Conservation (phyloP, 2,888 invertebrate genomes). For the Patella caerulea region DNA sequence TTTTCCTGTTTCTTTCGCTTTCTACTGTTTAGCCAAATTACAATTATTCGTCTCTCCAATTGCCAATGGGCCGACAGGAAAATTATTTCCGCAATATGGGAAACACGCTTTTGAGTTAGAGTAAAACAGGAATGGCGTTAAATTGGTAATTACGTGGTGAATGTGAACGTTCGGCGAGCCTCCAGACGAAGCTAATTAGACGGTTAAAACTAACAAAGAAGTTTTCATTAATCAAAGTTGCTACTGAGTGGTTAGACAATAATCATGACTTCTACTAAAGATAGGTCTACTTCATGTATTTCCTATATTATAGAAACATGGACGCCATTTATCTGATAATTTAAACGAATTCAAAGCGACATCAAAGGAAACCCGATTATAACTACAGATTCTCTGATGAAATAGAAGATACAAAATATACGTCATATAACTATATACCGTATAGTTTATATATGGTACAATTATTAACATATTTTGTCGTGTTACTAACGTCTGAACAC, state of each 20-base stretch:
- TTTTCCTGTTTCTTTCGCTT: conserved; percentile 36
- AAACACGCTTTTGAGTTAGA: conserved; percentile 26
- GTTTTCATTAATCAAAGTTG: conserved; percentile 25
- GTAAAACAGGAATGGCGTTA: conserved; percentile 24
- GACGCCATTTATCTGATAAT: too few relatives aligned
- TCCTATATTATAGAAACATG: not conserved
- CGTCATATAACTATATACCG: too few relatives aligned
- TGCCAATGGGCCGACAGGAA: conserved; percentile 14
- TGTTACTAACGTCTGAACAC: too few relatives aligned
- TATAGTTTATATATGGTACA: too few relatives aligned
- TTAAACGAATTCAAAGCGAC: too few relatives aligned
- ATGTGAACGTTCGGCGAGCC: conserved; percentile 28
- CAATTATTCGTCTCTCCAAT: conserved; percentile 32
- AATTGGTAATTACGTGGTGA: conserved; percentile 35
- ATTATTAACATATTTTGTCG: too few relatives aligned
- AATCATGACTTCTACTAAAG: conserved; percentile 16
- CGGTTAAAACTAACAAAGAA: conserved; percentile 26
- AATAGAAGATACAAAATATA: too few relatives aligned
- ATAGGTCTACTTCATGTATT: conserved; percentile 4
- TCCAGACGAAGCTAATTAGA: conserved; percentile 33
- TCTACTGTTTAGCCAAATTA: conserved; percentile 36
- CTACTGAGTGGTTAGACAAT: conserved; percentile 21
- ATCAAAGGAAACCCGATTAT: too few relatives aligned
- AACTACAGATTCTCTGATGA: too few relatives aligned
- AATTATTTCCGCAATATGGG: conserved; percentile 26